Evolutionary conservation across 2,797 vertebrate genomes (phyloP).

Genomic region (Aulostomus chinensis): DNA sequence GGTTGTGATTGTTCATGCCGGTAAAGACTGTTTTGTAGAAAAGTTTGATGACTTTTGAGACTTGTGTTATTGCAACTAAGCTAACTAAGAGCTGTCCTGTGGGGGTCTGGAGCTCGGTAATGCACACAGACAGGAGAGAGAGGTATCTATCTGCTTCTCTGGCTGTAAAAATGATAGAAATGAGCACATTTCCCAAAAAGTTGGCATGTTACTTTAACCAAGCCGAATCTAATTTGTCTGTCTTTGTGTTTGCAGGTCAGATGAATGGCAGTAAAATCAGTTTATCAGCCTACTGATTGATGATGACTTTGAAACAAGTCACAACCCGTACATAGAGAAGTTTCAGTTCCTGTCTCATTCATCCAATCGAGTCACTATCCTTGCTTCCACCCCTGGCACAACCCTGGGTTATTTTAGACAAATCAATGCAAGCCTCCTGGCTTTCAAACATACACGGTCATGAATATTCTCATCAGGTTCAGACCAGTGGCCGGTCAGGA

Average conservation of each 20-base stretch:
- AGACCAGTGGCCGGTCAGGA: constrained; percentile 52
- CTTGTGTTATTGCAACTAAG: too few species aligned
- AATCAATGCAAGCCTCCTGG: constrained; percentile 48
- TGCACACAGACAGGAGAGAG: too few species aligned
- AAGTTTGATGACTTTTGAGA: too few species aligned
- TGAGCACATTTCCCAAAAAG: too few species aligned
- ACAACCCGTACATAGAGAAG: not conserved
- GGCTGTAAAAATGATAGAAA: too few species aligned
- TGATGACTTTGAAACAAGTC: constrained; percentile 1
- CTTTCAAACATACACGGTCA: constrained; percentile 49
- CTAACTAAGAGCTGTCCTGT: too few species aligned
- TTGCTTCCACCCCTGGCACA: constrained; percentile 7
- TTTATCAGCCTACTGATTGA: constrained; percentile 1
- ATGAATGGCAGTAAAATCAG: not conserved
- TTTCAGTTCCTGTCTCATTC: not conserved
- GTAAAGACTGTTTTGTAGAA: too few species aligned
- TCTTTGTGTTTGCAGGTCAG: not conserved
- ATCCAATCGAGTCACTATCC: constrained; percentile 5
- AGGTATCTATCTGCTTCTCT: too few species aligned
- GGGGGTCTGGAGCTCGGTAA: too few species aligned
- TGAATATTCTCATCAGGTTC: constrained; percentile 73
- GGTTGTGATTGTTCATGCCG: too few species aligned
- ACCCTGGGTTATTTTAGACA: constrained; percentile 39
- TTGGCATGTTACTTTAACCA: too few species aligned
- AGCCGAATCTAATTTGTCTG: not conserved